A percentile compares a stretch with the other conserved stretches of the same genome.
These are phyloP conservation scores for Cynaeus angustus DNA, from an alignment of 2,888 invertebrate species.

Conservation along the genomic window DNA sequence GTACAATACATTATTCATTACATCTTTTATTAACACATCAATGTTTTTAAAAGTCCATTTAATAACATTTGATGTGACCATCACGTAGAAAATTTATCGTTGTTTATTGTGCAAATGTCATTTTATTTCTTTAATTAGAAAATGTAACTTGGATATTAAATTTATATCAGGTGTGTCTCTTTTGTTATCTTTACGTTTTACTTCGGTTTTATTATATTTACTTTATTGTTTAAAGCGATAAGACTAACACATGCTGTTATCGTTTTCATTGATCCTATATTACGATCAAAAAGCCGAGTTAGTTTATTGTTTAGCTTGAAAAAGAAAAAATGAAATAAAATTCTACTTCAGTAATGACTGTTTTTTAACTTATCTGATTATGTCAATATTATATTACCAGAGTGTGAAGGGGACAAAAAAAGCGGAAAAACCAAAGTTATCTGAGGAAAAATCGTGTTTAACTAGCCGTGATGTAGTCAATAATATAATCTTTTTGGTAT, in stretches of 20 bases:
- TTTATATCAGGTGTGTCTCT: background rate
- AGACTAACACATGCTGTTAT: background rate
- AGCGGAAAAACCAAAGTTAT: no score
- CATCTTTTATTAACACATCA: slow-evolving; percentile 33
- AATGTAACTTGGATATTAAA: background rate
- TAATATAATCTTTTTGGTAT: no score
- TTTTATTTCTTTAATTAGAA: slow-evolving; percentile 1
- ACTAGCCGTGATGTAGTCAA: no score
- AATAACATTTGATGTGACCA: background rate
- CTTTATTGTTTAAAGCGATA: background rate
- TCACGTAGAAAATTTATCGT: background rate
- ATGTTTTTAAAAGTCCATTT: slow-evolving; percentile 12
- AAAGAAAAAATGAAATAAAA: background rate
- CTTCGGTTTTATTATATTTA: background rate
- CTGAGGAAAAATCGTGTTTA: no score
- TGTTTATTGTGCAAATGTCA: background rate
- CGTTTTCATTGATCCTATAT: background rate
- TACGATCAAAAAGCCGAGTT: background rate
- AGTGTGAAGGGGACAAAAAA: no score
- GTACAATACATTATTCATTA: slow-evolving; percentile 32
- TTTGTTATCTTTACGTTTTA: background rate
- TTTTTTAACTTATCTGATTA: background rate
- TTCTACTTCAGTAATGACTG: background rate
- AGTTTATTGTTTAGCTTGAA: no score
- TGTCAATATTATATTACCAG: background rate